Conservation (phyloP, 1,140 invertebrate genomes). For the Listronotus bonariensis region DNA sequence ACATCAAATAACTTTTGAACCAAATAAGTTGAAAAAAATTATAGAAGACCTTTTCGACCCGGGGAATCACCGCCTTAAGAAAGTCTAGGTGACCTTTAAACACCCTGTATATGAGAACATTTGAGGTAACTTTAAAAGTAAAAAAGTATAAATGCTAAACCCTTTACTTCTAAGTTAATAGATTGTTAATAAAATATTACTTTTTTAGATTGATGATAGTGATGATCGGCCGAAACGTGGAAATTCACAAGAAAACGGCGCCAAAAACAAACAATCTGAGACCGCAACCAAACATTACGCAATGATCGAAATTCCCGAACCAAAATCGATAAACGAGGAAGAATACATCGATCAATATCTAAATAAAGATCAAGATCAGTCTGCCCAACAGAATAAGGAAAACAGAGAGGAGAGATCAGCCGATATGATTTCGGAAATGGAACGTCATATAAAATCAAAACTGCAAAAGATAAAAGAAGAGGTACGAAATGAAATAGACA, state of each 20-base stretch:
- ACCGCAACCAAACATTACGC: conserved; percentile 7
- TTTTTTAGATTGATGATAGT: not conserved
- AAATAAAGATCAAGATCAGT: conserved; percentile 30
- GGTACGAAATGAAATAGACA: conserved; percentile 50
- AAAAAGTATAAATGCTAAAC: too few species aligned
- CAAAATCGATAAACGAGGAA: conserved; percentile 39
- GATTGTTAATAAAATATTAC: too few species aligned
- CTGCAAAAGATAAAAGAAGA: conserved; percentile 51
- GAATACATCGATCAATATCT: conserved; percentile 45
- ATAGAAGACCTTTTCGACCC: too few species aligned
- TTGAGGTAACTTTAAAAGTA: too few species aligned
- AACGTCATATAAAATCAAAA: conserved; percentile 46
- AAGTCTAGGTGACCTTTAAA: too few species aligned
- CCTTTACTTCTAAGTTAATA: too few species aligned
- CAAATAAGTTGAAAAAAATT: too few species aligned
- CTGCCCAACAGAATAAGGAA: not conserved
- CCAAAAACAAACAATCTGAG: conserved; percentile 8
- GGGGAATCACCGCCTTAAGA: too few species aligned
- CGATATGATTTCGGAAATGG: conserved; percentile 36
- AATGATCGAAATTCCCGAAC: conserved; percentile 11
- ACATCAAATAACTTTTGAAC: too few species aligned
- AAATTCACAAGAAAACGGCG: not conserved
- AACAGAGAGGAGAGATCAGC: conserved; percentile 15
- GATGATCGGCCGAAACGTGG: conserved; percentile 3
- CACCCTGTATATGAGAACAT: too few species aligned